These are phyloP conservation scores for Nemurella pictetii DNA, from an alignment of 2,888 invertebrate genomes.

Conservation along the genomic window DNA sequence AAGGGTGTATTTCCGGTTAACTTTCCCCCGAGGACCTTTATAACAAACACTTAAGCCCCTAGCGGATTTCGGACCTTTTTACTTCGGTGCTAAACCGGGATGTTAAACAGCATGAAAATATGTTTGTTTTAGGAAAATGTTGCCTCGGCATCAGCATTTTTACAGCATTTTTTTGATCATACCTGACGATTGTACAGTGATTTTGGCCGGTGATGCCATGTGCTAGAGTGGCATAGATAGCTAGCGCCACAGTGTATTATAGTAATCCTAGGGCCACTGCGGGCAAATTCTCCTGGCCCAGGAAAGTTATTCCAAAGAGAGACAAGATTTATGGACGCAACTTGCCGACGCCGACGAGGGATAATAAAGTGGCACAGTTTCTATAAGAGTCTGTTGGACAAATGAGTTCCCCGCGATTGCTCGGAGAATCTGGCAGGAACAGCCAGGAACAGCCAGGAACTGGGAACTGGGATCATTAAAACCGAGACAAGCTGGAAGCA, in stretches of 20 bases:
- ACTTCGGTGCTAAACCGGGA: not conserved
- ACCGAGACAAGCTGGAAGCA: not conserved
- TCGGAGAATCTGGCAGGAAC: too few species aligned
- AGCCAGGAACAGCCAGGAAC: not conserved
- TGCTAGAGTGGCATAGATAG: not conserved
- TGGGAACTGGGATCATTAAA: not conserved
- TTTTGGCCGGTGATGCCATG: too few species aligned
- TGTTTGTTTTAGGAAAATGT: too few species aligned
- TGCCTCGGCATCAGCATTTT: too few species aligned
- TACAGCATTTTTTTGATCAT: too few species aligned
- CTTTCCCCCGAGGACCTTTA: not conserved
- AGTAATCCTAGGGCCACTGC: too few species aligned
- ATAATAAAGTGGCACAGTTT: not conserved
- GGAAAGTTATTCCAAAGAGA: not conserved
- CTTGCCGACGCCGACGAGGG: not conserved
- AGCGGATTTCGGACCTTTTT: not conserved
- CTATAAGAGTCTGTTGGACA: not conserved
- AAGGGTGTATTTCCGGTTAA: not conserved
- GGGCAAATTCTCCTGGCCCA: not conserved
- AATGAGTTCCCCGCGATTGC: not conserved
- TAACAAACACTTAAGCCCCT: not conserved
- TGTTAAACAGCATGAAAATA: not conserved
- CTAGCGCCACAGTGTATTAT: not conserved
- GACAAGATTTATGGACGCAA: not conserved
- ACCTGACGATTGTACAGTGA: too few species aligned